Percentiles rank a stretch among this genome's conserved stretches.
Evolutionary conservation across 2,113 vertebrate species (phyloP).

Genomic region (Osmerus eperlanus): DNA sequence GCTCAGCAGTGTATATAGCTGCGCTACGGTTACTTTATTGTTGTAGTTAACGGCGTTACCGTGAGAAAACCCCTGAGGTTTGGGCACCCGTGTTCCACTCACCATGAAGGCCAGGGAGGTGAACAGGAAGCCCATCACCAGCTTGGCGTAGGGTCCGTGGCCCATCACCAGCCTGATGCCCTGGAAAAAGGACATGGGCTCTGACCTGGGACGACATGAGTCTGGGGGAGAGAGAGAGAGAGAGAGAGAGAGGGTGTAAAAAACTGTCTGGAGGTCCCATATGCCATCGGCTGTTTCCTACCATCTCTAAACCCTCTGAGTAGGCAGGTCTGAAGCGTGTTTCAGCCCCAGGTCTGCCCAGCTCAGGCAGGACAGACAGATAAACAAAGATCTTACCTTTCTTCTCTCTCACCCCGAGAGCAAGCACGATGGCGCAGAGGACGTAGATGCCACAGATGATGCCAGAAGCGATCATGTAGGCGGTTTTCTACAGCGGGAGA

Average conservation of each 20-base stretch:
- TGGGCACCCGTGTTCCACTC: conserved; percentile 30
- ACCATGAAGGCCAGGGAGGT: conserved; percentile 96
- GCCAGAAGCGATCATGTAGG: conserved; percentile 89
- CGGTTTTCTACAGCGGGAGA: conserved; percentile 67
- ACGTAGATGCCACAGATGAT: conserved; percentile 86
- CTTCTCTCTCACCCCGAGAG: conserved; percentile 81
- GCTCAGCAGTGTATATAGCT: no score
- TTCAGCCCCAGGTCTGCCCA: not conserved
- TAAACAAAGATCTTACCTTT: conserved; percentile 73
- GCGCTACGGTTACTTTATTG: no score
- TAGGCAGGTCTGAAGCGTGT: no score
- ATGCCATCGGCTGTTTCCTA: no score
- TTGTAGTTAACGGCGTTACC: no score
- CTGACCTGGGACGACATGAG: conserved; percentile 62
- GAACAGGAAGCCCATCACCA: conserved; percentile 92
- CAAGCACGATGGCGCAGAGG: conserved; percentile 85
- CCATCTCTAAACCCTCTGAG: no score
- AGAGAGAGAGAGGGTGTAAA: not conserved
- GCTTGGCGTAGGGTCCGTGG: conserved; percentile 85
- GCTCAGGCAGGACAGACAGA: not conserved
- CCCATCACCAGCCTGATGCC: conserved; percentile 90
- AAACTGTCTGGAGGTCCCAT: no score
- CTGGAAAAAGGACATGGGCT: conserved; percentile 80
- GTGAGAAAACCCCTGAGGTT: no score
- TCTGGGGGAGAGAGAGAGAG: conserved; percentile 63